Conservation (phyloP, 2,113 vertebrate genomes). For the Pogona vitticeps region DNA sequence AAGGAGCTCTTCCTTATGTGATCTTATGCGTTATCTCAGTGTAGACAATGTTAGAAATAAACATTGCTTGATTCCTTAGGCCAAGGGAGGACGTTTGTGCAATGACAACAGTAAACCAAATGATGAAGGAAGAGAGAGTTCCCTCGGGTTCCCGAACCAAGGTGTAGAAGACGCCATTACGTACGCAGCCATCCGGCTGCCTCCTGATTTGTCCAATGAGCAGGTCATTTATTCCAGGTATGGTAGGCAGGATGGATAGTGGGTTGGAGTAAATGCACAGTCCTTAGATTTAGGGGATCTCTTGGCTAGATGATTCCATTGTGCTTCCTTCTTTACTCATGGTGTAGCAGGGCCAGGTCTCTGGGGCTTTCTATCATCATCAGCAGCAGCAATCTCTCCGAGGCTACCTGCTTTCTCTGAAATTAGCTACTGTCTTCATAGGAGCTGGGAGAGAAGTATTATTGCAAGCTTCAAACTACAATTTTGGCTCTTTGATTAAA, state of each 20-base stretch:
- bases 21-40: too few relatives aligned
- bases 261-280: neutral
- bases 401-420: neutral
- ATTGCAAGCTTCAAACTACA: too few relatives aligned
- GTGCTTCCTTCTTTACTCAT: neutral
- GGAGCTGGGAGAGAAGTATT: too few relatives aligned
- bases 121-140: neutral
- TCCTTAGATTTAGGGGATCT: neutral
- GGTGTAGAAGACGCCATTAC: neutral
- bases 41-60: neutral
- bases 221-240: conserved; percentile 3
- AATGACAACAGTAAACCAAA: neutral
- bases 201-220: neutral
- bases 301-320: neutral
- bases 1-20: too few relatives aligned
- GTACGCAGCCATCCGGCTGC: neutral
- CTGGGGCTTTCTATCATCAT: too few relatives aligned
- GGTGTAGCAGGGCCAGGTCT: too few relatives aligned
- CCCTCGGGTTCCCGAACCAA: neutral
- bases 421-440: too few relatives aligned
- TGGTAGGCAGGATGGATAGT: neutral
- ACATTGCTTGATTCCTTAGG: neutral
- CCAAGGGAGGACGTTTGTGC: neutral
- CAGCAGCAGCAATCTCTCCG: neutral
- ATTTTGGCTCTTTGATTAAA: too few relatives aligned